phyloP scores from a whole-genome alignment of 2,797 vertebrate species.

The Tenualosa thibaudeaui region DNA sequence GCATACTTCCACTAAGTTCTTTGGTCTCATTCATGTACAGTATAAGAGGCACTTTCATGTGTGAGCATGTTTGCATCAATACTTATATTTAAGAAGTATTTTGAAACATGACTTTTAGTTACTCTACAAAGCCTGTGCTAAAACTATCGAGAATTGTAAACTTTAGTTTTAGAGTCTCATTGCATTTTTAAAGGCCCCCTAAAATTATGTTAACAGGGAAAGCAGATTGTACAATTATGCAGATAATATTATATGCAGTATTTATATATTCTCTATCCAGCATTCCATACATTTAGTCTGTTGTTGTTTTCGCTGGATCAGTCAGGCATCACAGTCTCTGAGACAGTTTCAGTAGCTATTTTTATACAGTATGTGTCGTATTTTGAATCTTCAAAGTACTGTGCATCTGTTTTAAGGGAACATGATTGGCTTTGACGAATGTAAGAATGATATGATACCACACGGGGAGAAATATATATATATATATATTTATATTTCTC shows the following conservation, averaged over 20 bases:
- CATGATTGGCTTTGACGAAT: background rate
- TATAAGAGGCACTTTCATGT: background rate
- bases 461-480: background rate
- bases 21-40: background rate
- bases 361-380: background rate
- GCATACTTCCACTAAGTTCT: too few relatives aligned
- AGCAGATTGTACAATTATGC: background rate
- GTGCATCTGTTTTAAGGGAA: background rate
- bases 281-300: background rate
- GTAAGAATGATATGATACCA: background rate
- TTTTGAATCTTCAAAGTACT: background rate
- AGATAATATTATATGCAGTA: background rate
- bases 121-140: background rate
- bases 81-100: background rate
- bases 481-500: background rate
- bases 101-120: background rate
- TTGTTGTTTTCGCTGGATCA: background rate
- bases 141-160: background rate
- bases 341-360: background rate
- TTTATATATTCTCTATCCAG: background rate
- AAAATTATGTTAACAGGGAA: background rate
- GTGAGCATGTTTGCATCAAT: background rate
- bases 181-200: background rate
- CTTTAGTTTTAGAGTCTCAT: background rate
- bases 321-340: background rate